phyloP scores from a whole-genome alignment of 1,140 invertebrate genomes.

The Panagrolaimus sp. region DNA sequence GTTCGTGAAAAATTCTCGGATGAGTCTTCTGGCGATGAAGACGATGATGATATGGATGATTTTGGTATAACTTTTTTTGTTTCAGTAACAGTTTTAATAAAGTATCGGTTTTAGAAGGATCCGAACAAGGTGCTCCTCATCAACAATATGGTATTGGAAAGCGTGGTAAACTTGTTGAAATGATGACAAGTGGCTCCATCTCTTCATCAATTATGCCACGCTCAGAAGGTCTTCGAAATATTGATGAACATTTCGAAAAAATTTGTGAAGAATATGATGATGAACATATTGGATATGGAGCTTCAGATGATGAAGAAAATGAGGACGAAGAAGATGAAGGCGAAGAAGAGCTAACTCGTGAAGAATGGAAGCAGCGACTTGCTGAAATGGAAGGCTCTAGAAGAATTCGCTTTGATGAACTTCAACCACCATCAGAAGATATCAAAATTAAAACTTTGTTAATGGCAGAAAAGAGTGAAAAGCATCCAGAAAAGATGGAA shows the following conservation, averaged over 20 bases:
- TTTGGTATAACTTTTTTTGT: neutral
- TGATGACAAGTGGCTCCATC: neutral
- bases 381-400: neutral
- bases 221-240: slow-evolving; percentile 73
- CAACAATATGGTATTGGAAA: slow-evolving; percentile 21
- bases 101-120: slow-evolving; percentile 51
- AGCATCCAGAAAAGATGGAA: slow-evolving; percentile 65
- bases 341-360: slow-evolving; percentile 18
- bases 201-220: slow-evolving; percentile 80
- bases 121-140: slow-evolving; percentile 21
- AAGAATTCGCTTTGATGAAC: neutral
- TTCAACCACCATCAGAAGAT: neutral
- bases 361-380: neutral
- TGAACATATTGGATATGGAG: slow-evolving; percentile 64
- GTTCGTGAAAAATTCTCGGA: slow-evolving; percentile 42
- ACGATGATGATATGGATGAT: neutral
- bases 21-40: slow-evolving; percentile 18
- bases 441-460: slow-evolving; percentile 2
- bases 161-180: neutral
- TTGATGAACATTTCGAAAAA: slow-evolving; percentile 88
- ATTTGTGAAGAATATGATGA: slow-evolving; percentile 81
- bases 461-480: neutral
- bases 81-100: slow-evolving; percentile 41
- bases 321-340: slow-evolving; percentile 64
- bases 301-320: slow-evolving; percentile 63